Conservation (phyloP, 2,797 vertebrate genomes). For the Macroramphosus scolopax region DNA sequence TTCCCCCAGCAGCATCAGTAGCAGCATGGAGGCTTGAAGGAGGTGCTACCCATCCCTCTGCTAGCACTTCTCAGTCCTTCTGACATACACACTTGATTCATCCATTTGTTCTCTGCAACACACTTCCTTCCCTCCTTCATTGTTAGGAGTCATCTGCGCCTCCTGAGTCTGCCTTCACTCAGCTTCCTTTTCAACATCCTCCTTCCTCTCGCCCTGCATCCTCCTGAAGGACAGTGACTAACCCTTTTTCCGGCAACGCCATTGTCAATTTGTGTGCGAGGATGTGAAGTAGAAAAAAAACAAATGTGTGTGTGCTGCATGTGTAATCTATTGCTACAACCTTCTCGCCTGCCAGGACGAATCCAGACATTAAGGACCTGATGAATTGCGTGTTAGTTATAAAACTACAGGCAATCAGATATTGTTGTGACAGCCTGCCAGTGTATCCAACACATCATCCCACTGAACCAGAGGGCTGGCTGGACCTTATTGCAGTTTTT, state of each 20-base stretch:
- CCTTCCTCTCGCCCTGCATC: conserved; percentile 23
- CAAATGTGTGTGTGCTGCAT: neutral
- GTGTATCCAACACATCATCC: conserved; percentile 12
- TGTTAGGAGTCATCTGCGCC: conserved; percentile 25
- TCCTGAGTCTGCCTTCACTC: conserved; percentile 28
- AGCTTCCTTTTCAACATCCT: conserved; percentile 31
- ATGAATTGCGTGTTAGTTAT: conserved; percentile 19
- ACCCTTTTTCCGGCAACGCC: conserved; percentile 45
- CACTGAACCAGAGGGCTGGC: too few species aligned
- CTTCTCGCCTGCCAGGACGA: conserved; percentile 10
- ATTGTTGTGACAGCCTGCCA: too few species aligned
- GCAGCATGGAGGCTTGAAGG: conserved; percentile 26
- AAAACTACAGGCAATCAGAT: conserved; percentile 20
- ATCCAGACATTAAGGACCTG: conserved; percentile 13
- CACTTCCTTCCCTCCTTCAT: conserved; percentile 29
- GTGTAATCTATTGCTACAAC: neutral
- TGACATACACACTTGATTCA: conserved; percentile 15
- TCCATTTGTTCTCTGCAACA: conserved; percentile 32
- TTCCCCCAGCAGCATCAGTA: conserved; percentile 46
- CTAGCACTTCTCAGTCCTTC: conserved; percentile 5
- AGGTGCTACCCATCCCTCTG: conserved; percentile 12
- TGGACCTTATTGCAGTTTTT: too few species aligned
- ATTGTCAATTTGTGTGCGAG: conserved; percentile 50
- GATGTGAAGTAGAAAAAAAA: conserved; percentile 32
- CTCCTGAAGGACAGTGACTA: conserved; percentile 54